Percentiles rank a stretch among this genome's conserved stretches.
Evolutionary conservation across 2,113 vertebrate genomes (phyloP).

Genomic region (Neomonachus schauinslandi): DNA sequence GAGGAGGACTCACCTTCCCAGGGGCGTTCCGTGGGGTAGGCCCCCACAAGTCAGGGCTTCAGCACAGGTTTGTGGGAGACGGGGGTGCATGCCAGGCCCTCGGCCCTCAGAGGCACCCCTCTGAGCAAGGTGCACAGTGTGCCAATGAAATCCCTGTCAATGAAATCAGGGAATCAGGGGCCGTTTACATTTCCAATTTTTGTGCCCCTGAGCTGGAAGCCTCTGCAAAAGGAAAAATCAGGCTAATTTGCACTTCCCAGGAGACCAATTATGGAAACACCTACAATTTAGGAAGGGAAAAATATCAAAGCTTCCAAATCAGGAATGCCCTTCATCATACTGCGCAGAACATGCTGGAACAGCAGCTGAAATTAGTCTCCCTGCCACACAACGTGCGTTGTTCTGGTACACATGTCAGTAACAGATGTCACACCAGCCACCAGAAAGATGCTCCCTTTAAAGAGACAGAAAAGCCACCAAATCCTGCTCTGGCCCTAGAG

Average conservation of each 20-base stretch:
- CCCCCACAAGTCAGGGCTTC: background rate
- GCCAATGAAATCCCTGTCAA: background rate
- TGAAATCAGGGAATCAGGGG: background rate
- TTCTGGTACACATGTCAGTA: background rate
- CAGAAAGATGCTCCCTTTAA: background rate
- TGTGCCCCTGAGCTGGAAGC: background rate
- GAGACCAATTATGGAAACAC: slow-evolving; percentile 40
- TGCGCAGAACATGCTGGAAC: background rate
- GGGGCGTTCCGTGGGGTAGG: background rate
- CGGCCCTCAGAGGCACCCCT: too few relatives aligned
- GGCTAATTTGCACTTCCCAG: slow-evolving; percentile 21
- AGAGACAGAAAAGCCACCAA: background rate
- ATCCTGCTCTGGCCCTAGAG: background rate
- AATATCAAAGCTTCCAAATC: slow-evolving; percentile 4
- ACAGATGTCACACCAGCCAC: background rate
- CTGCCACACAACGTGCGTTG: background rate
- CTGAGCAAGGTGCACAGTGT: rapidly evolving
- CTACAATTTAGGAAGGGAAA: background rate
- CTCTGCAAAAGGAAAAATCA: slow-evolving; percentile 26
- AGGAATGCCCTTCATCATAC: background rate
- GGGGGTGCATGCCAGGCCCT: rapidly evolving
- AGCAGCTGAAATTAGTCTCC: background rate
- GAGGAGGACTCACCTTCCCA: background rate
- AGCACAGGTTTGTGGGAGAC: background rate
- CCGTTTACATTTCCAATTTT: background rate